Conservation (phyloP, 2,888 invertebrate genomes). For the Drosophila algonquin region DNA sequence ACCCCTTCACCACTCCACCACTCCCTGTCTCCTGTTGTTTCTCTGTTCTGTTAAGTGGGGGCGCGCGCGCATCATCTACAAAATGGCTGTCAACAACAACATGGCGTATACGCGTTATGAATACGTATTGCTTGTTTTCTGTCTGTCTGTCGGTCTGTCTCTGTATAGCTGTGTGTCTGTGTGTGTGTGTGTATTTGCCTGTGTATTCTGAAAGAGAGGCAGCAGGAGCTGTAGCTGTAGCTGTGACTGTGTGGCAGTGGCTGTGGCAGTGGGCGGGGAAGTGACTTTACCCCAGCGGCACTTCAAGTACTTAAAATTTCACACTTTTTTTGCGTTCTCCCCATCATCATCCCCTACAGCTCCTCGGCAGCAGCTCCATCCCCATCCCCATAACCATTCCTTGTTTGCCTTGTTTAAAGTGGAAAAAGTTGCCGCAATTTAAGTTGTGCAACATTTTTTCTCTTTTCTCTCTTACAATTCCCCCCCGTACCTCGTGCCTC, state of each 20-base stretch:
- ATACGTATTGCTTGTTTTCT: slow-evolving; percentile 74
- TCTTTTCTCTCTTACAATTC: not conserved
- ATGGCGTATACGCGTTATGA: slow-evolving; percentile 78
- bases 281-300: slow-evolving; percentile 60
- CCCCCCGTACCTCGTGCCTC: too few relatives aligned
- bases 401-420: slow-evolving; percentile 57
- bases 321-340: slow-evolving; percentile 60
- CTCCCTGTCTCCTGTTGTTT: not conserved
- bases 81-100: slow-evolving; percentile 79
- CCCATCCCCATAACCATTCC: not conserved
- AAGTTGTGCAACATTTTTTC: slow-evolving; percentile 39
- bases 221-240: not conserved
- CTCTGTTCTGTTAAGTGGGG: slow-evolving; percentile 56
- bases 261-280: slow-evolving; percentile 25
- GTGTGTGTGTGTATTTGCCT: slow-evolving; percentile 1
- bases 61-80: slow-evolving; percentile 70
- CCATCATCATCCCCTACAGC: not conserved
- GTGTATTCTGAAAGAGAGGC: not conserved
- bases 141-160: not conserved
- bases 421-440: slow-evolving; percentile 71
- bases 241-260: not conserved
- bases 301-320: slow-evolving; percentile 76
- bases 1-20: not conserved
- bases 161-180: not conserved
- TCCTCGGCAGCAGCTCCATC: not conserved